phyloP scores from a whole-genome alignment of 2,888 invertebrate species.

The Gastrophysa polygoni region DNA sequence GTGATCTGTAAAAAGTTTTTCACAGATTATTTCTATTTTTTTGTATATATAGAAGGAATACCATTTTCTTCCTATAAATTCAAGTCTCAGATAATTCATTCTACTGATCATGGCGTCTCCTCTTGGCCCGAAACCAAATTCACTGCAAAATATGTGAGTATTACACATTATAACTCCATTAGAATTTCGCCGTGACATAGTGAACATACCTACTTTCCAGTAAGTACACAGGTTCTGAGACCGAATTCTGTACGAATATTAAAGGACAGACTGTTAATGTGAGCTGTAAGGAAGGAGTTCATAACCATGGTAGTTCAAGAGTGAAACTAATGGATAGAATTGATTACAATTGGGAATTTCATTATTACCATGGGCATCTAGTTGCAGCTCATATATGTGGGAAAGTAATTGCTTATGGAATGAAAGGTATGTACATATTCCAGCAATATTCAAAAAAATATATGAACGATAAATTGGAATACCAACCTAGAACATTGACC shows the following conservation, averaged over 20 bases:
- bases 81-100: too few relatives aligned
- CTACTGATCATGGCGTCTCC: too few relatives aligned
- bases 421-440: conserved; percentile 74
- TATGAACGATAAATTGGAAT: too few relatives aligned
- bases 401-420: conserved; percentile 86
- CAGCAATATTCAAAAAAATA: too few relatives aligned
- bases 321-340: conserved; percentile 85
- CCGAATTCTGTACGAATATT: conserved; percentile 52
- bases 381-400: conserved; percentile 87
- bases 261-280: conserved; percentile 68
- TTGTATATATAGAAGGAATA: too few relatives aligned
- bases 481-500: too few relatives aligned
- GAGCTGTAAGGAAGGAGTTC: conserved; percentile 72
- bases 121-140: background rate
- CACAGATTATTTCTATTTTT: too few relatives aligned
- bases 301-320: conserved; percentile 84
- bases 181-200: background rate
- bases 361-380: conserved; percentile 85
- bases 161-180: conserved; percentile 19
- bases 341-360: conserved; percentile 92
- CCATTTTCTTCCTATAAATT: too few relatives aligned
- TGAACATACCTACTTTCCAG: conserved; percentile 34
- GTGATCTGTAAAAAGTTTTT: too few relatives aligned
- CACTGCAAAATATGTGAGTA: conserved; percentile 9
- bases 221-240: conserved; percentile 52